Evolutionary conservation across 1,140 invertebrate genomes (phyloP).

Genomic region (Cydia amplana): DNA sequence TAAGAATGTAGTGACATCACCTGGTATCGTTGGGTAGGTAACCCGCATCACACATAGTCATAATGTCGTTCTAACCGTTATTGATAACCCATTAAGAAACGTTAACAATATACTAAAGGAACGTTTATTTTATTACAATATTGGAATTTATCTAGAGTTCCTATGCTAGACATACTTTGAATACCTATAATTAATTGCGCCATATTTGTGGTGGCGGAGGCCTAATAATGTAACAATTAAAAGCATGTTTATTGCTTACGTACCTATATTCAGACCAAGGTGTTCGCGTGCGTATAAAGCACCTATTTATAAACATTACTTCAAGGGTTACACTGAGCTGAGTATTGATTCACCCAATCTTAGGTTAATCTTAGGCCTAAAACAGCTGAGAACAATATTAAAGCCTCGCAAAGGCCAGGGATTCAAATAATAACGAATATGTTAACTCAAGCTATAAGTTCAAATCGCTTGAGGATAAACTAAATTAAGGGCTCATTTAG

Average conservation of each 20-base stretch:
- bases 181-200: background rate
- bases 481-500: no score
- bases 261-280: background rate
- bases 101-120: no score
- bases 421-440: background rate
- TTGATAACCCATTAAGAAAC: no score
- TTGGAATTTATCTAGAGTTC: no score
- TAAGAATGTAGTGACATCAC: no score
- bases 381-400: conserved; percentile 1
- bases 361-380: conserved; percentile 6
- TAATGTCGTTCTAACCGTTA: no score
- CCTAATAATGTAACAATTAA: background rate
- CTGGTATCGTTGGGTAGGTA: no score
- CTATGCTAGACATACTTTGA: no score
- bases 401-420: background rate
- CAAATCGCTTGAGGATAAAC: background rate
- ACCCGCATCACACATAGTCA: no score
- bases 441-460: background rate
- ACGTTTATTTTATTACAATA: no score
- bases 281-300: conserved; percentile 12
- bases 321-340: conserved; percentile 7
- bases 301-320: conserved; percentile 15
- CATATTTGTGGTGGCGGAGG: background rate
- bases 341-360: background rate
- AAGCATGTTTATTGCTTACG: background rate